phyloP scores from a whole-genome alignment of 2,888 invertebrate species.

The Microplitis manilae region DNA sequence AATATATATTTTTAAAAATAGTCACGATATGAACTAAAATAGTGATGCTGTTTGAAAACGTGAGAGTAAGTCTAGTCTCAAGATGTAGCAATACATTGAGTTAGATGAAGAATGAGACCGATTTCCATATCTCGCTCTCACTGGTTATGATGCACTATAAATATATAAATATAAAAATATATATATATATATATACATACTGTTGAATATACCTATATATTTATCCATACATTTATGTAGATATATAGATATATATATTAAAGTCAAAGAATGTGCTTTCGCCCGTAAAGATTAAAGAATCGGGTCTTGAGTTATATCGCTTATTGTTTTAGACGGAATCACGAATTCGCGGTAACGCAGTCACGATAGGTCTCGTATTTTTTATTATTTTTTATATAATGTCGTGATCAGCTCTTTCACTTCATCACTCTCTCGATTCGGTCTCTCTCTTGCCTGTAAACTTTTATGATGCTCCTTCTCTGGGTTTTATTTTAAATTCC shows the following conservation, averaged over 20 bases:
- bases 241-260: not conserved
- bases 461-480: not conserved
- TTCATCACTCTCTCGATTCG: not conserved
- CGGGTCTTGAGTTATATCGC: conserved; percentile 49
- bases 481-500: conserved; percentile 20
- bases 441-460: too few species aligned
- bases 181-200: conserved; percentile 12
- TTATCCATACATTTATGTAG: not conserved
- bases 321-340: conserved; percentile 58
- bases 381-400: conserved; percentile 26
- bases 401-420: conserved; percentile 34
- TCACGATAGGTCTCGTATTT: conserved; percentile 52
- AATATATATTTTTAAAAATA: not conserved
- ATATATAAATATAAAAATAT: not conserved
- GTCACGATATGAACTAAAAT: conserved; percentile 13
- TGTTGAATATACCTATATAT: not conserved
- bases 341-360: conserved; percentile 53
- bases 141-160: conserved; percentile 3
- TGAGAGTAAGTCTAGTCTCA: conserved; percentile 12
- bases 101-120: conserved; percentile 21
- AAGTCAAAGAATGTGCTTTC: conserved; percentile 47
- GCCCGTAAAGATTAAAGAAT: conserved; percentile 40
- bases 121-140: conserved; percentile 23
- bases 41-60: conserved; percentile 12
- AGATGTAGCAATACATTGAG: conserved; percentile 4